Percentiles rank a stretch among this genome's conserved stretches.
phyloP scores from a whole-genome alignment of 1,140 invertebrate genomes.

The Hyphantria cunea region DNA sequence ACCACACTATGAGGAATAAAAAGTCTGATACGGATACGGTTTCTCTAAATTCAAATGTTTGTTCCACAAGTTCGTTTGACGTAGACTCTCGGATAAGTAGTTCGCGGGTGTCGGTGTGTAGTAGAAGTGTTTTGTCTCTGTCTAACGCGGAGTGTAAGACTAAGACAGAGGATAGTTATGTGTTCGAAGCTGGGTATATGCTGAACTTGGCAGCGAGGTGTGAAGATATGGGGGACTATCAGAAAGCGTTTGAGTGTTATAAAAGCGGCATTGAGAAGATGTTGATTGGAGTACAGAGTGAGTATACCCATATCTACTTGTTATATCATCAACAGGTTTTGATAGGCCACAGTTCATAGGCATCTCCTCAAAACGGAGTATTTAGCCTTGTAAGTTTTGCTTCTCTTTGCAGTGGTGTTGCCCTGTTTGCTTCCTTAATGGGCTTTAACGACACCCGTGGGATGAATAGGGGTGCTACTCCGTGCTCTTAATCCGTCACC shows the following conservation, averaged over 20 bases:
- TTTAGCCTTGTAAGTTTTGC: no score
- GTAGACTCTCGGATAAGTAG: conserved; percentile 39
- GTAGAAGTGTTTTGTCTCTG: conserved; percentile 48
- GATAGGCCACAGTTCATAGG: no score
- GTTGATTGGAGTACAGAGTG: conserved; percentile 77
- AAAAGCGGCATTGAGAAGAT: conserved; percentile 78
- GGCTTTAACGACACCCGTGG: no score
- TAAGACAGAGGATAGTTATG: conserved; percentile 72
- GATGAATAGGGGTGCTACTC: no score
- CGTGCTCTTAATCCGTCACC: no score
- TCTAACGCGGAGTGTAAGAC: conserved; percentile 53
- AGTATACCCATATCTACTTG: conserved; percentile 40
- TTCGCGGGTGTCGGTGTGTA: conserved; percentile 47
- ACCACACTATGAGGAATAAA: conserved; percentile 50
- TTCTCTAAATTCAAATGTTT: conserved; percentile 36
- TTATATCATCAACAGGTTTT: no score
- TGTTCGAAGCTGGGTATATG: conserved; percentile 76
- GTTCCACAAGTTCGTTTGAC: conserved; percentile 30
- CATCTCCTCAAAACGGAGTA: no score
- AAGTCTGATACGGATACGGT: conserved; percentile 31
- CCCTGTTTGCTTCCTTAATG: no score
- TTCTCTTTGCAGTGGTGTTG: no score
- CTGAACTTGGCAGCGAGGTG: conserved; percentile 65
- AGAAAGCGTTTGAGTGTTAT: conserved; percentile 70
- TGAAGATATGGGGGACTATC: conserved; percentile 66